Conservation (phyloP, 30 jellyfish, hydroid and myxozoan genomes). For the Aurelia aurita region DNA sequence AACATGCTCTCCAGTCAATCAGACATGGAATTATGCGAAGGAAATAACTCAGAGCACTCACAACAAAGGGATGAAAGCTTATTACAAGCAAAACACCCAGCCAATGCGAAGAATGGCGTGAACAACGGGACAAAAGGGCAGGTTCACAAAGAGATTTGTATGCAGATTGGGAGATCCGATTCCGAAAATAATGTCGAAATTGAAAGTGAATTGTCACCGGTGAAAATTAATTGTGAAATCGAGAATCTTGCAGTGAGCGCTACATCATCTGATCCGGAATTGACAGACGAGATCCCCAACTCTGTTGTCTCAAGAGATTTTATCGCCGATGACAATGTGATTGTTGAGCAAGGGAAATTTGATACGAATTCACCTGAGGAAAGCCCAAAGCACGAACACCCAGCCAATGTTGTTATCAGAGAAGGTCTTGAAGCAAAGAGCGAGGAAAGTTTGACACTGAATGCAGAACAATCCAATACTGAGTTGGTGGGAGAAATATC, state of each 20-base stretch:
- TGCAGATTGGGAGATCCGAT: not conserved
- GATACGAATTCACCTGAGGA: not conserved
- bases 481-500: too few relatives aligned
- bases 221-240: not conserved
- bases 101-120: slow-evolving; percentile 25
- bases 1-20: slow-evolving; percentile 20
- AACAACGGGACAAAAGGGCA: slow-evolving; percentile 16
- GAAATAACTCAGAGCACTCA: not conserved
- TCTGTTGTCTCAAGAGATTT: not conserved
- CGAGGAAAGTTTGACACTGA: too few relatives aligned
- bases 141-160: slow-evolving; percentile 9
- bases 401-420: too few relatives aligned
- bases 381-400: not conserved
- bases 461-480: too few relatives aligned
- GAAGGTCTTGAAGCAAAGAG: too few relatives aligned
- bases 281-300: not conserved
- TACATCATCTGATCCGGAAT: too few relatives aligned
- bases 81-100: slow-evolving; percentile 20
- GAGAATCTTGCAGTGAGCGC: not conserved
- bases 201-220: not conserved
- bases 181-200: slow-evolving; percentile 1
- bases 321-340: not conserved
- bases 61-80: slow-evolving; percentile 24
- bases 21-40: slow-evolving; percentile 9
- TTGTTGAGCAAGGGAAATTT: not conserved